A percentile compares a stretch with the other conserved stretches of the same genome.
These are phyloP conservation scores for Caerostris extrusa DNA, from an alignment of 1,140 invertebrate species.

Conservation along the genomic window DNA sequence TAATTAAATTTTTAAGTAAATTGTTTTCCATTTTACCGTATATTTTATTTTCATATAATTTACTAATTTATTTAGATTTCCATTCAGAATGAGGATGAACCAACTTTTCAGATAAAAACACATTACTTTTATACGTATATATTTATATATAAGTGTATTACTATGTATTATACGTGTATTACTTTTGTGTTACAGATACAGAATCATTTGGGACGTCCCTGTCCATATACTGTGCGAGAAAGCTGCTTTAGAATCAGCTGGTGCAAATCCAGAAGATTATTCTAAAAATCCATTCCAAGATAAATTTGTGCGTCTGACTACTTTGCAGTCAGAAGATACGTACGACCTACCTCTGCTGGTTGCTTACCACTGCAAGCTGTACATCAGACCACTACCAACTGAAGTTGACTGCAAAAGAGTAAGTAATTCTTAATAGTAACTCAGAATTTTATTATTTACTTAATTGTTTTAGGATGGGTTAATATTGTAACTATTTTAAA, in stretches of 20 bases:
- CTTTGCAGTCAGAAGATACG: conserved; percentile 88
- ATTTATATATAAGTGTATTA: no score
- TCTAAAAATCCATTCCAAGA: conserved; percentile 89
- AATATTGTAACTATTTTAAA: no score
- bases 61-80: no score
- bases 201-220: conserved; percentile 89
- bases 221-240: conserved; percentile 89
- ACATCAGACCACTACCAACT: conserved; percentile 88
- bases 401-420: conserved; percentile 84
- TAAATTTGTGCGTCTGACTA: conserved; percentile 86
- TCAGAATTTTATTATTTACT: neutral
- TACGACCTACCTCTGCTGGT: conserved; percentile 90
- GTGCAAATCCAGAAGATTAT: conserved; percentile 85
- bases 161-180: no score
- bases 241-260: conserved; percentile 85
- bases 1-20: no score
- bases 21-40: no score
- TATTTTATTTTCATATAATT: no score
- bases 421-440: neutral
- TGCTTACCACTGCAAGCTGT: conserved; percentile 90
- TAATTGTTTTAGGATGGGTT: no score
- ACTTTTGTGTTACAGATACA: conserved; percentile 84
- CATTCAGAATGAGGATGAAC: no score
- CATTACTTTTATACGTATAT: no score
- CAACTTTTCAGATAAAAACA: no score